These are phyloP conservation scores for Bucco capensis DNA, from an alignment of 2,113 vertebrate species.

Conservation along the genomic window DNA sequence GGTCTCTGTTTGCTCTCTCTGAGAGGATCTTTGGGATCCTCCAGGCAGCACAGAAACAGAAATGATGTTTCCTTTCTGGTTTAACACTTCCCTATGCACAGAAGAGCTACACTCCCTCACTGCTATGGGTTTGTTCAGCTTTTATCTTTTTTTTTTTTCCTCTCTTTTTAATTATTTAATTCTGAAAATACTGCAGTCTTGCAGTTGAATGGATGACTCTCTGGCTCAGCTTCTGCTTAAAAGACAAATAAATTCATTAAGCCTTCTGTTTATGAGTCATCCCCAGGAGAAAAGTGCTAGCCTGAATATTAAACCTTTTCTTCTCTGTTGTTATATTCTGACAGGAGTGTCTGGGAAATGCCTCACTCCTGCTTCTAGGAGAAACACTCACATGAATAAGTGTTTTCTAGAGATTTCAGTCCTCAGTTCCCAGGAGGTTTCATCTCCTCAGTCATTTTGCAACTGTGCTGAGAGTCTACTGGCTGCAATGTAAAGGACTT, in stretches of 20 bases:
- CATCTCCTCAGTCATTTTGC: not conserved
- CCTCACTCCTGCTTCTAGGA: not conserved
- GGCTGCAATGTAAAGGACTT: not conserved
- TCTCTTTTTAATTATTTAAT: not conserved
- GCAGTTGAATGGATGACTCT: not conserved
- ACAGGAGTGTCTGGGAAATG: not conserved
- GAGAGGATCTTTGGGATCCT: not conserved
- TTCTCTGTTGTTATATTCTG: not conserved
- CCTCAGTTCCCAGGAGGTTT: not conserved
- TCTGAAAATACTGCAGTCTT: not conserved
- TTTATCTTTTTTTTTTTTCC: too few relatives aligned
- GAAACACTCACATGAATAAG: not conserved
- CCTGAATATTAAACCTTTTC: not conserved
- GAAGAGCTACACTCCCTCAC: not conserved
- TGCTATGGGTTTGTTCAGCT: not conserved
- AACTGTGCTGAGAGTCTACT: not conserved
- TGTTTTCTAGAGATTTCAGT: not conserved
- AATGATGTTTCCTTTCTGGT: not conserved
- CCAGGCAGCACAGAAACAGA: not conserved
- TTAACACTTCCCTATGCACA: too few relatives aligned
- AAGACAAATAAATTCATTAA: conserved; percentile 4
- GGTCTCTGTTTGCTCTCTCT: not conserved
- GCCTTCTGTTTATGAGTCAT: not conserved
- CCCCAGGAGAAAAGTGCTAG: not conserved
- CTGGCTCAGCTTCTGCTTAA: conserved; percentile 6